Base-by-base conservation (phyloP, 1,140 invertebrate genomes). In the Solen grandis region DNA sequence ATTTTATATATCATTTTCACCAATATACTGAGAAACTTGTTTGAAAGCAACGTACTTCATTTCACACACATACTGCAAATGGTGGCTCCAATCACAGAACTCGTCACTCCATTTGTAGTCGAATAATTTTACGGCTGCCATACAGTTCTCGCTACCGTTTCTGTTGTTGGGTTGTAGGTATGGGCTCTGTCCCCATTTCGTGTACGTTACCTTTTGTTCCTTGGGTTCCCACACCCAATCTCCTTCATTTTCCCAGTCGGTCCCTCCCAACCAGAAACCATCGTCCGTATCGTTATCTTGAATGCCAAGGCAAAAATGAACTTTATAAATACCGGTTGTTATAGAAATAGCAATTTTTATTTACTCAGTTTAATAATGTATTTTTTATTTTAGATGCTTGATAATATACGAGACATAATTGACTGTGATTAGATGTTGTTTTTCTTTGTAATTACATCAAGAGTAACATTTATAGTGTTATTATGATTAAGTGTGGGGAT, bases 61-160 rank as follows among this genome's bases (percentile, higher is more conserved):
- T 38, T 73, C 70, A 73, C 70, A 73, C 0, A 73, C 55, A 33
- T 59, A 59, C 0, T 59, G 14, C 0, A 73, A 16, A 29, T 33
- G n/a, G 25, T 73, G 14, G 57, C 29, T 29, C 70, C 70, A 73
- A 36, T 73, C 33, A 41, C 70, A 73, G 22, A 36, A 36, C 19
- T 73, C 70, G 46, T 73, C 70, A n/a, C 70, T 60, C 70, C 70
- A 73, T 19, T 36, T 31, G n/a, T 73, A 73, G 41, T 73, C 35
- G 35, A 73, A 73, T n/a, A 27, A 59, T 41, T 59, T 59, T 16
- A 73, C n/a, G 31, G 55, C 33, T 8, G 70, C 70, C 54, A 73
- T 5, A 38, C 70, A 73, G 36, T 73, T 8, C 54, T 73, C 54
- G 31, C 54, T 73, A n/a, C 31, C 25, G 33, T 59, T 38, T 25